Evolutionary conservation across 2,888 invertebrate species (phyloP), one percentile per base, ranked within the genome.

Genomic region (Tenthredo amoena): DNA sequence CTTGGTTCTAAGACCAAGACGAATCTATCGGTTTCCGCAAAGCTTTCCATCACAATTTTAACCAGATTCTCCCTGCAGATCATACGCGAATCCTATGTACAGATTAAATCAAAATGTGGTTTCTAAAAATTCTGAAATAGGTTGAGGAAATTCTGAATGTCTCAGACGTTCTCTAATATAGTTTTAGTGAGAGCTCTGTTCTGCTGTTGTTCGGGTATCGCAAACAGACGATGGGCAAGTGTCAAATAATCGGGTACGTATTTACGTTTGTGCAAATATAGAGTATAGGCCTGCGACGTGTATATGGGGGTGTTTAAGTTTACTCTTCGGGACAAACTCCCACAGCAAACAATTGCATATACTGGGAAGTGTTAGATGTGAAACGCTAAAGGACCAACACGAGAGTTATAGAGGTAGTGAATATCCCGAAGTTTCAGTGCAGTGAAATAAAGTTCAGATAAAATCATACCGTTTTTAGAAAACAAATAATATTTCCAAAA

Each of bases 311-410:
- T 74, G 86, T 83, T 26, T 85, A 71, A 72, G 81, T 86, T 88
- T 88, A 85, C 87, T 84, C 40, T 86, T 86, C 72, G 62, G 84
- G 79, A 86, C 86, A 88, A 88, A 87, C 86, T 86, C 86, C 84
- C 81, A 84, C 43, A 85, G 86, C 86, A 87, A 87, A 87, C 86
- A 87, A 87, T 86, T 81, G 86, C 84, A 58, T 62, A 21, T 10
- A 40, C 26, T 74, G 40, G 37, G 71, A 86, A 84, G 85, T 87
- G 87, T 86, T 86, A 85, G 85, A 85, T 76, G 86, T 81, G 84
- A 87, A 74, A 74, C 43, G n/a, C 40, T 7, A 21, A 40, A 21
- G 43, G 68, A 18, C 34, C 68, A 18, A 34, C 68, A 68, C 6
- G 21, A 21, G 10, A 43, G 43, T 74, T 43, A 31, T 10, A n/a